These are phyloP conservation scores for Calosoma granatense DNA, from an alignment of 1,140 invertebrate genomes.

Conservation along the genomic window DNA sequence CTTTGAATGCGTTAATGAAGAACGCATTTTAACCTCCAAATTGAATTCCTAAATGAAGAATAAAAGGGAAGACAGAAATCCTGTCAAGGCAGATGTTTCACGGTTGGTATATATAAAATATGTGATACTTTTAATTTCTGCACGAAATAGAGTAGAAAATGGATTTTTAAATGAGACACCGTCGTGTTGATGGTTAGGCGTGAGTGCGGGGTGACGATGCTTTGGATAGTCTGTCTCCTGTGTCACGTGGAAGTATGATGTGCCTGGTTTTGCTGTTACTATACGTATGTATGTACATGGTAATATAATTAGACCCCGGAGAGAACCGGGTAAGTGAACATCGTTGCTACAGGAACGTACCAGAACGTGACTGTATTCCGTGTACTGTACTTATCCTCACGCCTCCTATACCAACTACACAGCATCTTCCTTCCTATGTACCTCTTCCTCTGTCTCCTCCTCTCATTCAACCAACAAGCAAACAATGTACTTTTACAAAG, in stretches of 20 bases:
- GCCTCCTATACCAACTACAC: too few species aligned
- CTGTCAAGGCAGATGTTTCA: background rate
- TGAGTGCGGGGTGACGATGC: too few species aligned
- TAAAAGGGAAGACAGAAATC: background rate
- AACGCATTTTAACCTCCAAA: background rate
- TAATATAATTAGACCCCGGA: background rate
- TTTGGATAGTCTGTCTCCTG: too few species aligned
- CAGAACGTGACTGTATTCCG: too few species aligned
- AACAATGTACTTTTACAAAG: too few species aligned
- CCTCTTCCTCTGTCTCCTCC: too few species aligned
- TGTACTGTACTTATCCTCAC: too few species aligned
- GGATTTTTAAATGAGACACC: background rate
- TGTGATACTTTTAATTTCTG: background rate
- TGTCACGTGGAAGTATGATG: too few species aligned
- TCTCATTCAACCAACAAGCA: too few species aligned
- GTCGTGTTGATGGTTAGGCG: background rate
- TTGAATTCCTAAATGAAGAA: background rate
- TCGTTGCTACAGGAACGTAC: background rate
- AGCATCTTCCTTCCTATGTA: too few species aligned
- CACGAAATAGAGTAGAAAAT: background rate
- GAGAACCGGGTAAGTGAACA: background rate
- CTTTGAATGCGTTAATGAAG: background rate
- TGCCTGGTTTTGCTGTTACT: background rate
- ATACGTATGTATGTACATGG: background rate
- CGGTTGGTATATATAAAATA: background rate